Evolutionary conservation across 2,888 invertebrate species (phyloP).

Genomic region (Odiellus spinosus): DNA sequence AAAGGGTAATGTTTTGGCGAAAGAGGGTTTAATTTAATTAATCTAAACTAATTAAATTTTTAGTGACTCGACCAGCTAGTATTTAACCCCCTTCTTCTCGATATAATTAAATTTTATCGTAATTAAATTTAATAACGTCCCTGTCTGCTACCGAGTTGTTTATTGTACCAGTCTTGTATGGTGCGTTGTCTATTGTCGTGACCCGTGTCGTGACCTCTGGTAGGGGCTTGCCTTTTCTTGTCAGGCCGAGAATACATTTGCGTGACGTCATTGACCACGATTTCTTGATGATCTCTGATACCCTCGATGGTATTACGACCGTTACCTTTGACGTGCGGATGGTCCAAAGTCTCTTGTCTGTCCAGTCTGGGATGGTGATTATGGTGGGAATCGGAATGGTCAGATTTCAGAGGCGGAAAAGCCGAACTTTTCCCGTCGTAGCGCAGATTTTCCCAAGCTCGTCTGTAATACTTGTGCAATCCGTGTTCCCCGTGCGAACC

Average conservation of each 20-base stretch:
- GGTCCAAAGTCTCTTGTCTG: slow-evolving; percentile 52
- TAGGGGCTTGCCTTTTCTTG: slow-evolving; percentile 27
- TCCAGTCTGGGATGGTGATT: slow-evolving; percentile 9
- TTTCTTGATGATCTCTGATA: slow-evolving; percentile 28
- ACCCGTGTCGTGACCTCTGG: too few species aligned
- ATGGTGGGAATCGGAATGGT: not conserved
- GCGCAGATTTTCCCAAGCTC: slow-evolving; percentile 75
- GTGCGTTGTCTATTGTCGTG: too few species aligned
- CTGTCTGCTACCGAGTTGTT: too few species aligned
- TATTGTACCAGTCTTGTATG: too few species aligned
- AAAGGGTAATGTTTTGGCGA: too few species aligned
- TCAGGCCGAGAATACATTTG: slow-evolving; percentile 31
- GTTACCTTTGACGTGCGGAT: slow-evolving; percentile 8
- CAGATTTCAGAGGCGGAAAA: slow-evolving; percentile 1
- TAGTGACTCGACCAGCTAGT: too few species aligned
- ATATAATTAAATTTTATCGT: too few species aligned
- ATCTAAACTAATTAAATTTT: too few species aligned
- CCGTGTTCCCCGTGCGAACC: slow-evolving; percentile 32
- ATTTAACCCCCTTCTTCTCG: too few species aligned
- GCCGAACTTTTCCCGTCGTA: slow-evolving; percentile 15
- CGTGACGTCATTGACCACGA: slow-evolving; percentile 29
- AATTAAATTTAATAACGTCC: too few species aligned
- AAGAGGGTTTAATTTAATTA: too few species aligned
- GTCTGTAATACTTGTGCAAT: slow-evolving; percentile 70
- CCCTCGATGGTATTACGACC: slow-evolving; percentile 24